phyloP scores from a whole-genome alignment of 2,113 vertebrate species.

The Rhynchopsitta pachyrhyncha region DNA sequence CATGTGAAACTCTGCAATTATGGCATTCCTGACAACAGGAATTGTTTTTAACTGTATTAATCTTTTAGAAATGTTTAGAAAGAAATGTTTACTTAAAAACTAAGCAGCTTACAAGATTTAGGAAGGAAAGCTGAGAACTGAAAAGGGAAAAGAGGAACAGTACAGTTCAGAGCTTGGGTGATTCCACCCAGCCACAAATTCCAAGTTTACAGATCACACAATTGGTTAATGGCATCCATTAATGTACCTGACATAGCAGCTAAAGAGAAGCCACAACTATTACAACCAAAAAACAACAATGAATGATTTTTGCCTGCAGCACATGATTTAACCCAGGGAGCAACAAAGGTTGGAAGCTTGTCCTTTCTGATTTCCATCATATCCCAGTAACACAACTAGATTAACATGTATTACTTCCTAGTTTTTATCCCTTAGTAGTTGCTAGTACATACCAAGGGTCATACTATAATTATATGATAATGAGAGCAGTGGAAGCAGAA shows the following conservation, averaged over 20 bases:
- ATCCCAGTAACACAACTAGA: neutral
- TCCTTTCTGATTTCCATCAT: neutral
- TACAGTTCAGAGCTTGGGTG: neutral
- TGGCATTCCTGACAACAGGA: neutral
- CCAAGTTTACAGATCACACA: neutral
- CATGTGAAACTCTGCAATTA: neutral
- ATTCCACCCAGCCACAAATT: neutral
- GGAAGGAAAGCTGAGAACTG: neutral
- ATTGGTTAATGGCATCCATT: neutral
- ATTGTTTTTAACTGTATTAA: neutral
- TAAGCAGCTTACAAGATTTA: neutral
- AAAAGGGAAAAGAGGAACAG: neutral
- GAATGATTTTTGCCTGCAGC: conserved; percentile 12
- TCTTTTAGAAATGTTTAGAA: neutral
- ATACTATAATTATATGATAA: neutral
- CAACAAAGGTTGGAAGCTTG: neutral
- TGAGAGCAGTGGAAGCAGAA: neutral
- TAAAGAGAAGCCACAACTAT: conserved; percentile 17
- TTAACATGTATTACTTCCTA: neutral
- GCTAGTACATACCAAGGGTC: neutral
- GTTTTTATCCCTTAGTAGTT: neutral
- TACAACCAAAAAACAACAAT: neutral
- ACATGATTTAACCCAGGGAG: neutral
- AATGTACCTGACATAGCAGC: neutral
- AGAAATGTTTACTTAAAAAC: neutral